Conservation (phyloP, 1,140 invertebrate genomes). For the Melanaphis sacchari region DNA sequence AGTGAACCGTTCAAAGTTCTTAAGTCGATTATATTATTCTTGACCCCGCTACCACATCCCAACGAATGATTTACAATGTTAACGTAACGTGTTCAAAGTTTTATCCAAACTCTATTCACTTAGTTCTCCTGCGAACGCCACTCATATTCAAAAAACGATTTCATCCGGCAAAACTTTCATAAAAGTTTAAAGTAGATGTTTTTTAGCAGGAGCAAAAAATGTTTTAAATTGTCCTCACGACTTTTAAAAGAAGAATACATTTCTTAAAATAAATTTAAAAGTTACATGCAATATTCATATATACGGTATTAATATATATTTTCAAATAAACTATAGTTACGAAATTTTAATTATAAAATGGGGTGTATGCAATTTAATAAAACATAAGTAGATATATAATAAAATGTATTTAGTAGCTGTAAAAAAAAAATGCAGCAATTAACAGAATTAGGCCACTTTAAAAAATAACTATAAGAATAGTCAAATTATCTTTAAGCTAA, state of each 20-base stretch:
- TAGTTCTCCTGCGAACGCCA: conserved; percentile 5
- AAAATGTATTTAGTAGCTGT: background rate
- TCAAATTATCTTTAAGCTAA: background rate
- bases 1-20: conserved; percentile 16
- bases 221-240: background rate
- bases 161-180: conserved; percentile 36
- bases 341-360: background rate
- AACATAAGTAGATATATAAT: background rate
- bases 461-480: background rate
- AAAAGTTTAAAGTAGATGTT: conserved; percentile 29
- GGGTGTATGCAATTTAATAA: background rate
- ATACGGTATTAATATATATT: background rate
- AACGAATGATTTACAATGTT: conserved; percentile 23
- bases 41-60: background rate
- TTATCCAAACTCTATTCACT: conserved; percentile 35
- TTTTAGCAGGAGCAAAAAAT: conserved; percentile 10
- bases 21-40: conserved; percentile 1
- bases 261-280: conserved; percentile 17
- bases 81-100: conserved; percentile 33
- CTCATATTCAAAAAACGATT: conserved; percentile 34
- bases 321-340: background rate
- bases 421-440: background rate
- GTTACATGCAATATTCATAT: background rate
- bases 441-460: background rate
- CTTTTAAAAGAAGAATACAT: conserved; percentile 4